phyloP scores from a whole-genome alignment of 2,888 invertebrate genomes.

The Mesorhabditis sp. region DNA sequence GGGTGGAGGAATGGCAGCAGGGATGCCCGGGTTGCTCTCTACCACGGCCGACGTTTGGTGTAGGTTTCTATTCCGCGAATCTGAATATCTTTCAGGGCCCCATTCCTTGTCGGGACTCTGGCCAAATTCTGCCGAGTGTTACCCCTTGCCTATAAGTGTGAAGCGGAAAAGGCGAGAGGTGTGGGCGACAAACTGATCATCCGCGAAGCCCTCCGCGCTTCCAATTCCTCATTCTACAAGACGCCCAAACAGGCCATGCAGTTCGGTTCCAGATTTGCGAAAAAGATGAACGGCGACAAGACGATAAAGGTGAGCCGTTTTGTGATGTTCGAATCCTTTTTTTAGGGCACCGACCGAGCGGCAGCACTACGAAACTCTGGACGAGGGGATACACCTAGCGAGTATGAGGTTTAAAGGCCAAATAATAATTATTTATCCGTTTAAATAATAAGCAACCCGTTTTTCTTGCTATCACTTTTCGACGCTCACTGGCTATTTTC shows the following conservation, averaged over 20 bases:
- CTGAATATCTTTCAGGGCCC: constrained; percentile 68
- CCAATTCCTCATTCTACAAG: constrained; percentile 59
- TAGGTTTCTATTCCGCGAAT: constrained; percentile 12
- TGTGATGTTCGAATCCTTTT: no score
- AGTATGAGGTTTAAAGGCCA: no score
- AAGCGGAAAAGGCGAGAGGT: constrained; percentile 63
- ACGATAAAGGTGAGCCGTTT: no score
- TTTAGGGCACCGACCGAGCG: no score
- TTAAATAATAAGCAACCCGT: no score
- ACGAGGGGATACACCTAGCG: no score
- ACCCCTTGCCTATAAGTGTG: constrained; percentile 62
- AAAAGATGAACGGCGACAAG: constrained; percentile 35
- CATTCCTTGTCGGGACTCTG: constrained; percentile 67
- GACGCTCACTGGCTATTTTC: no score
- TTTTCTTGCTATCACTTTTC: no score
- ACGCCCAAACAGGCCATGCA: constrained; percentile 90
- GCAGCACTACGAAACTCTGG: no score
- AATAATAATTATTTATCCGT: no score
- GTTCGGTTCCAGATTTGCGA: constrained; percentile 88
- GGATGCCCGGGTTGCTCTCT: constrained; percentile 83
- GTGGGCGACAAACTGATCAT: constrained; percentile 70
- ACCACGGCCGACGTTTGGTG: constrained; percentile 68
- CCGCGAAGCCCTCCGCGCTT: constrained; percentile 29
- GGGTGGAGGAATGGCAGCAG: constrained; percentile 85
- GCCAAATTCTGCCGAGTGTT: constrained; percentile 63